Percentiles rank a stretch among this genome's conserved stretches.
These are phyloP conservation scores for Cygnus atratus DNA, from an alignment of 2,113 vertebrate genomes.

Conservation along the genomic window DNA sequence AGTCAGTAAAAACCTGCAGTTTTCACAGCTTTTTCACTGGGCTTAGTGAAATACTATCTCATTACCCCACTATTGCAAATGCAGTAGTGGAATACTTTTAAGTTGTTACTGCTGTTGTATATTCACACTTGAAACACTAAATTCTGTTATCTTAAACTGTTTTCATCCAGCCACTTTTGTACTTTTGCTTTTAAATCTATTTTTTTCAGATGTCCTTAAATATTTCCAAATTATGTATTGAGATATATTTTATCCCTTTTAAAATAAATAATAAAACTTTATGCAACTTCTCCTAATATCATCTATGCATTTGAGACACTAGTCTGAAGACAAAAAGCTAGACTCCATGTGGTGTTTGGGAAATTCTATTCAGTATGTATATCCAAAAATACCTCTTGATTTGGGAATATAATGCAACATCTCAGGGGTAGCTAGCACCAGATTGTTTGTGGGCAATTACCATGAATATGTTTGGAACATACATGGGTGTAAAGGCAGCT, in stretches of 20 bases:
- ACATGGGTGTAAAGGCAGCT: background rate
- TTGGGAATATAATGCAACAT: background rate
- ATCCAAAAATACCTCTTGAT: background rate
- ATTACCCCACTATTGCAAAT: background rate
- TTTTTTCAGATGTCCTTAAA: conserved; percentile 12
- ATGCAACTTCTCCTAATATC: background rate
- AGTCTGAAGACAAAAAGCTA: background rate
- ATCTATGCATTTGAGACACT: background rate
- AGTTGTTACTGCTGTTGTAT: conserved; percentile 21
- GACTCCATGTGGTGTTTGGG: background rate
- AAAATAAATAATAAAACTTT: conserved; percentile 72
- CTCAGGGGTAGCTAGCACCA: background rate
- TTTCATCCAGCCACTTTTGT: conserved; percentile 27
- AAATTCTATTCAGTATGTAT: background rate
- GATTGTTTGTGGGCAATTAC: accelerated
- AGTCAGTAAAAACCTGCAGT: background rate
- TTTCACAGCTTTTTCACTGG: conserved; percentile 35
- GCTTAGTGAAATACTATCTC: background rate
- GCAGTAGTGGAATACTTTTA: background rate
- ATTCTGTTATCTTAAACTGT: conserved; percentile 1
- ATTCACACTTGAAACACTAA: conserved; percentile 73
- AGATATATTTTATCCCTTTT: conserved; percentile 71
- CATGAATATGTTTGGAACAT: background rate
- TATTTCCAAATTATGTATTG: conserved; percentile 41
- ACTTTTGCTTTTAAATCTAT: conserved; percentile 36